phyloP scores from a whole-genome alignment of 2,888 invertebrate genomes.

The Philereme vetulata region DNA sequence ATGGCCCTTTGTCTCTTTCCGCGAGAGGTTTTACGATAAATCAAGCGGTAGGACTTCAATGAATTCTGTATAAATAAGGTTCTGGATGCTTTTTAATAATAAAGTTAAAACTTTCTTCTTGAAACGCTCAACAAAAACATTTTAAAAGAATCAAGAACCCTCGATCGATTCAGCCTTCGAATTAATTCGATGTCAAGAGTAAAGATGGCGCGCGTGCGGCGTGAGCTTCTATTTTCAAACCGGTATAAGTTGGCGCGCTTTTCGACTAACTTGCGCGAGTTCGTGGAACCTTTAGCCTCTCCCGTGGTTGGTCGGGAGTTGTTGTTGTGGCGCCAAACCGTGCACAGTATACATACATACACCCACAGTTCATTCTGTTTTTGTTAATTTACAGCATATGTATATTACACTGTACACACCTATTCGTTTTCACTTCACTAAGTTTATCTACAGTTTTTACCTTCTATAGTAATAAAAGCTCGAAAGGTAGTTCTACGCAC shows the following conservation, averaged over 20 bases:
- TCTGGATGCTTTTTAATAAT: too few species aligned
- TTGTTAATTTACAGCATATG: too few species aligned
- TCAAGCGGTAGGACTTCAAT: not conserved
- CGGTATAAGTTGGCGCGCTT: conserved; percentile 65
- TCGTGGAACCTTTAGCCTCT: conserved; percentile 75
- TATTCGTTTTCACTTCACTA: too few species aligned
- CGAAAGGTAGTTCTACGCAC: too few species aligned
- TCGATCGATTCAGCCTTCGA: conserved; percentile 38
- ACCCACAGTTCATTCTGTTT: too few species aligned
- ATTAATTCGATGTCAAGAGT: conserved; percentile 41
- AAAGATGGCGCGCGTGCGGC: conserved; percentile 50
- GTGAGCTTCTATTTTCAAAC: conserved; percentile 57
- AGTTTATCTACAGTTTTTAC: too few species aligned
- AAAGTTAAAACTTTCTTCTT: not conserved
- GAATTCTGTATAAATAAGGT: too few species aligned
- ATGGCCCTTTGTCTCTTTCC: conserved; percentile 29
- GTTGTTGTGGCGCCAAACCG: conserved; percentile 44
- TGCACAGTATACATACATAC: not conserved
- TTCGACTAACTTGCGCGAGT: conserved; percentile 63
- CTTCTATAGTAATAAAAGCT: too few species aligned
- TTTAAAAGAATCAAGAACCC: not conserved
- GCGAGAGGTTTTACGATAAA: conserved; percentile 11
- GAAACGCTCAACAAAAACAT: not conserved
- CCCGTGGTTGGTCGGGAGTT: conserved; percentile 55
- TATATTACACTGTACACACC: too few species aligned